Evolutionary conservation across 2,797 vertebrate species (phyloP).

Genomic region (Hydrophis major): DNA sequence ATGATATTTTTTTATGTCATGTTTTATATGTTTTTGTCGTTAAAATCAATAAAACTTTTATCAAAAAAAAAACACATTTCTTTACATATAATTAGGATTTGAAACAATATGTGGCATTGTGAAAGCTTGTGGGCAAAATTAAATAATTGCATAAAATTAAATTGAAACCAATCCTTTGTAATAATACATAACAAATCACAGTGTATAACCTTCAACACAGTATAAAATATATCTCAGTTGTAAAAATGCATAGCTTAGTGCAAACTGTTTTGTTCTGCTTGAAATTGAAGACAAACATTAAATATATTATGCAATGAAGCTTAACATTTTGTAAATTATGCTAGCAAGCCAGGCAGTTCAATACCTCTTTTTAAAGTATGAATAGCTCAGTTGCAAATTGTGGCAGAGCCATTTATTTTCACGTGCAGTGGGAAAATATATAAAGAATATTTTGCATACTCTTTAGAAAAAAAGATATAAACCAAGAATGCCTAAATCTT

Average conservation of each 20-base stretch:
- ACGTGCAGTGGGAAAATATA: slow-evolving; percentile 35
- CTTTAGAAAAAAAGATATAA: slow-evolving; percentile 18
- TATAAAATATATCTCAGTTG: slow-evolving; percentile 43
- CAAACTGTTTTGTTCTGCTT: slow-evolving; percentile 43
- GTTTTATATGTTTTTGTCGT: too few species aligned
- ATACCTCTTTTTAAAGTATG: slow-evolving; percentile 44
- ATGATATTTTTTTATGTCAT: too few species aligned
- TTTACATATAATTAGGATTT: slow-evolving; percentile 65
- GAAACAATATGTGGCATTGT: slow-evolving; percentile 57
- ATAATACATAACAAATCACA: slow-evolving; percentile 47
- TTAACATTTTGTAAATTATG: slow-evolving; percentile 54
- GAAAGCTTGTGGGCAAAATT: slow-evolving; percentile 36
- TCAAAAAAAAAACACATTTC: slow-evolving; percentile 30
- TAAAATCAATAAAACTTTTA: too few species aligned
- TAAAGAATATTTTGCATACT: slow-evolving; percentile 46
- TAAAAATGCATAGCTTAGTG: slow-evolving; percentile 33
- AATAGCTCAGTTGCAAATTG: slow-evolving; percentile 36
- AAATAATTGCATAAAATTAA: slow-evolving; percentile 47
- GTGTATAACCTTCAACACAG: slow-evolving; percentile 33
- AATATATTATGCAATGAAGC: slow-evolving; percentile 56
- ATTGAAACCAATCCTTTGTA: slow-evolving; percentile 25
- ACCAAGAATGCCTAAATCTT: slow-evolving; percentile 1
- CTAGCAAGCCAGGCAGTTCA: slow-evolving; percentile 52
- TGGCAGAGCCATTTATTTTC: slow-evolving; percentile 55
- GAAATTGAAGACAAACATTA: slow-evolving; percentile 54